Conservation (phyloP, 1,140 invertebrate genomes). For the Aphidius gifuensis region DNA sequence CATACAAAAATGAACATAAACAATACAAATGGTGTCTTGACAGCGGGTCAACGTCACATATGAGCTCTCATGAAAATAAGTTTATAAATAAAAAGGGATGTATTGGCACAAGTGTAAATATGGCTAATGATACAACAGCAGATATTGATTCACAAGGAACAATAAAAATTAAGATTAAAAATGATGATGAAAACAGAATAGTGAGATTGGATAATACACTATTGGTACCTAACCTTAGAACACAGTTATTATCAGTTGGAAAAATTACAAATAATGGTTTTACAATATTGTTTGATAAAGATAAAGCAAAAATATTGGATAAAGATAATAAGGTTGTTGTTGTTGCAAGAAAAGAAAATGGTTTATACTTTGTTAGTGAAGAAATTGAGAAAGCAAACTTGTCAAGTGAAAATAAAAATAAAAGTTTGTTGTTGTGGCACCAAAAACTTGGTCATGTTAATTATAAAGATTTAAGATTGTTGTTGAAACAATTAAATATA, state of each 20-base stretch:
- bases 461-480: conserved; percentile 12
- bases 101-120: conserved; percentile 8
- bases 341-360: conserved; percentile 14
- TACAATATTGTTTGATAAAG: conserved; percentile 18
- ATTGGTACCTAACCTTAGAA: conserved; percentile 32
- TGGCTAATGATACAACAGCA: conserved; percentile 19
- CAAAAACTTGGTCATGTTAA: conserved; percentile 26
- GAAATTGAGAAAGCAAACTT: neutral
- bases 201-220: conserved; percentile 28
- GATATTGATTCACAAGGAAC: conserved; percentile 17
- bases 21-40: conserved; percentile 21
- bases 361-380: conserved; percentile 20
- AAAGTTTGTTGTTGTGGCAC: conserved; percentile 17
- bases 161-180: conserved; percentile 15
- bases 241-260: conserved; percentile 32
- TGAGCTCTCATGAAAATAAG: conserved; percentile 14
- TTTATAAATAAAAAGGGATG: conserved; percentile 5
- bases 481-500: neutral
- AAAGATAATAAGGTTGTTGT: neutral
- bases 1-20: neutral
- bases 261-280: conserved; percentile 29
- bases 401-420: neutral
- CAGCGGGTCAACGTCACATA: conserved; percentile 20
- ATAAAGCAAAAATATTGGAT: conserved; percentile 8
- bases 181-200: conserved; percentile 2